These are phyloP conservation scores for Teinopalpus imperialis DNA, from an alignment of 2,888 invertebrate genomes.

Conservation along the genomic window DNA sequence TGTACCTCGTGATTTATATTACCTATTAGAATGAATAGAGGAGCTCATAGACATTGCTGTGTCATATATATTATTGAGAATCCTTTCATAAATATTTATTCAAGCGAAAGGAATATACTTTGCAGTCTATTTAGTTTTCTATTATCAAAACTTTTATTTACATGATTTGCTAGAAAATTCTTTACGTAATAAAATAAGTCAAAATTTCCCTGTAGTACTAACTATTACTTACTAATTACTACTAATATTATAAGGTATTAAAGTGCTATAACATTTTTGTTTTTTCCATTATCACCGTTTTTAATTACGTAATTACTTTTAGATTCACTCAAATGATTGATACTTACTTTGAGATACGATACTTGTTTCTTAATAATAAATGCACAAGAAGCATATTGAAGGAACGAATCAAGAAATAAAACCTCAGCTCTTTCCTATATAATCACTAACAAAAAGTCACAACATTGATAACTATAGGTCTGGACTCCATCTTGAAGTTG, in stretches of 20 bases:
- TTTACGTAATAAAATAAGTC: no score
- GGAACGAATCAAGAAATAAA: not conserved
- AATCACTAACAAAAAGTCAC: no score
- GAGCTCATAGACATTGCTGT: constrained; percentile 13
- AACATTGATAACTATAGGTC: no score
- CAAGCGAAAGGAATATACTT: constrained; percentile 8
- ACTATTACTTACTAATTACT: no score
- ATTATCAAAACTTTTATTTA: constrained; percentile 4
- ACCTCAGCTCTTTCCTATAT: no score
- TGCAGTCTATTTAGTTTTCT: constrained; percentile 3
- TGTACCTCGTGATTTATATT: constrained; percentile 19
- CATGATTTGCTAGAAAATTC: not conserved
- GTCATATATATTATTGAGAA: constrained; percentile 11
- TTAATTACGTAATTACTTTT: not conserved
- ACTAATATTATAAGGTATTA: no score
- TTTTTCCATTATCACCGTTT: not conserved
- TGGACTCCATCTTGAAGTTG: no score
- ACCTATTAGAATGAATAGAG: constrained; percentile 22
- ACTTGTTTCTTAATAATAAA: no score
- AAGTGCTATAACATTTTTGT: no score
- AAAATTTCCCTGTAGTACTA: no score
- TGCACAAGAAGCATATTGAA: no score
- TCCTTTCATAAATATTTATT: constrained; percentile 21
- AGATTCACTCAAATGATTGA: not conserved
- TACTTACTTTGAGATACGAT: not conserved